A percentile compares a stretch with the other conserved stretches of the same genome.
These are phyloP conservation scores for Plemyria rubiginata DNA, from an alignment of 2,888 invertebrate genomes.

Conservation along the genomic window DNA sequence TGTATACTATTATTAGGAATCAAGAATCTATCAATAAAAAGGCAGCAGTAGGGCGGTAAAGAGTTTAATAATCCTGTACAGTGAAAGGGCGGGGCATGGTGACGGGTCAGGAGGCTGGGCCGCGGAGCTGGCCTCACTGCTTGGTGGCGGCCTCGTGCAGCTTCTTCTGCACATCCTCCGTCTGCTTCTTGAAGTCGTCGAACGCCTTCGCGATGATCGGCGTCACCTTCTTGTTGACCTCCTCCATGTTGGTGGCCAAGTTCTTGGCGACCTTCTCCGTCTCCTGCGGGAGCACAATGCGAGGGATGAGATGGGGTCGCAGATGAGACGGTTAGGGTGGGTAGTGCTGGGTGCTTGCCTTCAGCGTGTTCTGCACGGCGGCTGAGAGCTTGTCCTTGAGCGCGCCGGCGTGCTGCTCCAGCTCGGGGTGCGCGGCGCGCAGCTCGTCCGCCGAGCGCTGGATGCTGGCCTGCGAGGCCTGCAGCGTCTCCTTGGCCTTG, in stretches of 20 bases:
- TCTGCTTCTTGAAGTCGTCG: constrained; percentile 70
- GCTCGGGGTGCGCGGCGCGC: constrained; percentile 71
- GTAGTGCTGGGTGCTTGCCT: constrained; percentile 47
- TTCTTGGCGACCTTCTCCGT: constrained; percentile 71
- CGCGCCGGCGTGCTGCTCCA: constrained; percentile 65
- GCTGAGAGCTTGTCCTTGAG: constrained; percentile 63
- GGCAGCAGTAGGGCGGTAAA: constrained; percentile 2
- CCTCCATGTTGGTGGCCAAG: constrained; percentile 62
- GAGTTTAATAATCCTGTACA: constrained; percentile 11
- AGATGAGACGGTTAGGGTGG: background rate
- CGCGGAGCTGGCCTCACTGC: constrained; percentile 51
- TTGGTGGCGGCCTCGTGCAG: constrained; percentile 74
- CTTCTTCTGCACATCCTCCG: constrained; percentile 68
- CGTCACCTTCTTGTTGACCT: constrained; percentile 70
- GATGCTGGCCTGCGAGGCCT: constrained; percentile 59
- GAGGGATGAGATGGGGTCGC: background rate
- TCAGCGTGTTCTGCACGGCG: constrained; percentile 62
- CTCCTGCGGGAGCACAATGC: constrained; percentile 50
- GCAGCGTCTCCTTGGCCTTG: constrained; percentile 71
- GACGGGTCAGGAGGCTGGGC: background rate
- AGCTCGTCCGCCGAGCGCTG: constrained; percentile 65
- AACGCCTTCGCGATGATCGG: constrained; percentile 72
- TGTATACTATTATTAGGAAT: too few relatives aligned
- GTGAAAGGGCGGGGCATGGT: background rate
- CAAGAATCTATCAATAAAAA: background rate